Base-by-base conservation (phyloP, 2,797 vertebrate species). In the Rhinatrema bivittatum region DNA sequence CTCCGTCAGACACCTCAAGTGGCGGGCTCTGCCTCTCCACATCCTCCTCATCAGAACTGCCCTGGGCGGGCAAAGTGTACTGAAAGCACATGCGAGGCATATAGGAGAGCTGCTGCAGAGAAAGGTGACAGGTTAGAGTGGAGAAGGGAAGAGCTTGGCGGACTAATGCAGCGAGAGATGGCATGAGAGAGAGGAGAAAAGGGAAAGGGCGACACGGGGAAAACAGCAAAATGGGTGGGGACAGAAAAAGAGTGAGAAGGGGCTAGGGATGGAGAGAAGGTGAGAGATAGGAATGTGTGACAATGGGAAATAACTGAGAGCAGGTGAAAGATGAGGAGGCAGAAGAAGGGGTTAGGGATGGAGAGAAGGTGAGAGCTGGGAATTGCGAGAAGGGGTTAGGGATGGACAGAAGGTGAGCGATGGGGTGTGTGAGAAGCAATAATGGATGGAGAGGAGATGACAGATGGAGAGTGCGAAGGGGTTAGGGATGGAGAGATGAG, bases 11-110 rank as follows among this genome's bases (percentile, higher is more conserved):
- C 25, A 99, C 94, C 61, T 99, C 94, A 56, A 99, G 36, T 0
- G 92, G 91, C 2, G 94, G 90, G 33, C 93, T 98, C 37, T 87
- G 85, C 46, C 81, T 82, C 46, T 87, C 86, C 0, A 87, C 86
- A 25, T 97, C 94, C 36, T 97, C 95, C 19, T 99, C 95, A 3
- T 98, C 94, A 2, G 95, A 94, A 68, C 92, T 96, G 56, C 82
- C 89, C 56, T 89, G 86, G 2, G 61, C 75, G 9, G 89, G 82
- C 49, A 92, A 81, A 3, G 78, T 60, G 34, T 91, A 93, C 1
- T 71, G 68, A 64, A 89, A 80, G 45, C 88, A 63, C 20, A 87
- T 32, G 35, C 90, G 79, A 25, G 91, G 80, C 55, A 90, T 65
- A 60, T 90, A 97, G 0, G 87, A 30, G 46, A 96, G 72, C 94